These are phyloP conservation scores for Prorops nasuta DNA, from an alignment of 1,140 invertebrate species.

Conservation along the genomic window DNA sequence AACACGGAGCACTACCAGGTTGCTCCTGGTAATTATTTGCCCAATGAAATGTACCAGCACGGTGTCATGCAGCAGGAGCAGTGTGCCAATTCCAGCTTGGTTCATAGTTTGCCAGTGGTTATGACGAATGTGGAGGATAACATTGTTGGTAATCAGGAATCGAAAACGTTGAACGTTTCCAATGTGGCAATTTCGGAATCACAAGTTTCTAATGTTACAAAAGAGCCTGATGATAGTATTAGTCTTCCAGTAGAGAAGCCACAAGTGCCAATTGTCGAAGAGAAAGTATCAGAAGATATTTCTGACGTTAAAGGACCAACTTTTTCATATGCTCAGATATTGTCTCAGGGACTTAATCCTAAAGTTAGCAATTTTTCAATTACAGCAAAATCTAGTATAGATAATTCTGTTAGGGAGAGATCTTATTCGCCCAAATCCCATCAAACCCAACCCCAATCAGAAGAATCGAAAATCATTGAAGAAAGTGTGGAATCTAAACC, in stretches of 20 bases:
- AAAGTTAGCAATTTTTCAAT: slow-evolving; percentile 11
- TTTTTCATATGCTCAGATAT: slow-evolving; percentile 71
- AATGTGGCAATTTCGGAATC: background rate
- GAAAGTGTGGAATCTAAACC: too few relatives aligned
- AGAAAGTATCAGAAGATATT: background rate
- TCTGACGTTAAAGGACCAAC: slow-evolving; percentile 43
- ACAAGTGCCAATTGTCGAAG: slow-evolving; percentile 2
- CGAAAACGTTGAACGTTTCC: background rate
- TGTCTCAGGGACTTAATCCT: slow-evolving; percentile 64
- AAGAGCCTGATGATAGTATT: slow-evolving; percentile 10
- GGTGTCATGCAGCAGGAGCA: slow-evolving; percentile 12
- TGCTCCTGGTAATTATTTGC: slow-evolving; percentile 27
- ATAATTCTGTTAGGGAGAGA: slow-evolving; percentile 14
- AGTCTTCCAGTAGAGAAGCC: slow-evolving; percentile 6
- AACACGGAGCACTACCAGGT: slow-evolving; percentile 30
- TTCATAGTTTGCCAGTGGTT: background rate
- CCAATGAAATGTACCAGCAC: slow-evolving; percentile 34
- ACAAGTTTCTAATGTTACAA: slow-evolving; percentile 7
- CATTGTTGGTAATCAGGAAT: slow-evolving; percentile 4
- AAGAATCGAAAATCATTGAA: slow-evolving; percentile 3
- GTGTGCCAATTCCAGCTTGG: background rate
- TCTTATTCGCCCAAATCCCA: slow-evolving; percentile 18
- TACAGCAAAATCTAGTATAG: background rate
- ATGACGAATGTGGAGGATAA: slow-evolving; percentile 1
- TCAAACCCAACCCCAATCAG: slow-evolving; percentile 12